Conservation (phyloP, 2,797 vertebrate genomes). For the Eleutherodactylus coqui region DNA sequence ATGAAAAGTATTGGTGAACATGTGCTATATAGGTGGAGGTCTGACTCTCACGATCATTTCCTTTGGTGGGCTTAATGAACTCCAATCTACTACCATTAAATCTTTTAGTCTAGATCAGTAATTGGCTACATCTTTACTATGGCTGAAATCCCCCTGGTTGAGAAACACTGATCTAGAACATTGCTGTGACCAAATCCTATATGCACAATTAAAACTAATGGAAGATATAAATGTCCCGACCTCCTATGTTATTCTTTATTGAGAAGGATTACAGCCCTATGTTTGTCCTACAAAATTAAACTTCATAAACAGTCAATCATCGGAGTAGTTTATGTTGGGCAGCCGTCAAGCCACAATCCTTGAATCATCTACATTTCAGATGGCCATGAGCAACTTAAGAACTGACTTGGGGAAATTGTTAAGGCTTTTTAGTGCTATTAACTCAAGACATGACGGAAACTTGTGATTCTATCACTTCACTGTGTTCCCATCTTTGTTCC, state of each 20-base stretch:
- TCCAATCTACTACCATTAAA: no score
- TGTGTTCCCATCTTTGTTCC: constrained; percentile 46
- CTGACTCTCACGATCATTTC: no score
- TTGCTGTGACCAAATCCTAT: background rate
- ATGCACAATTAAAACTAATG: background rate
- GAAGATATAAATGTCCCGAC: background rate
- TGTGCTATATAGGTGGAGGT: no score
- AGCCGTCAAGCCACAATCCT: background rate
- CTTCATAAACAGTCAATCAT: background rate
- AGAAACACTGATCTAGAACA: background rate
- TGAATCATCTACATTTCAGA: background rate
- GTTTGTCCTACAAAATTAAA: background rate
- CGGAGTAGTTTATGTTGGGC: background rate
- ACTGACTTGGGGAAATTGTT: background rate
- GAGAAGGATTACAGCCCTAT: background rate
- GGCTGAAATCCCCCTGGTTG: no score
- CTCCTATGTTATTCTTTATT: background rate
- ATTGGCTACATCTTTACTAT: no score
- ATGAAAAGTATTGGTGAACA: no score
- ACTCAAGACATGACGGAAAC: constrained; percentile 18
- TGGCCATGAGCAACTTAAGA: background rate
- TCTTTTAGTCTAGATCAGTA: no score
- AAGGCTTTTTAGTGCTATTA: background rate
- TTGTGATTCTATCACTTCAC: background rate
- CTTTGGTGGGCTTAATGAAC: no score